phyloP scores from a whole-genome alignment of 2,113 vertebrate genomes.

The Spea bombifrons region DNA sequence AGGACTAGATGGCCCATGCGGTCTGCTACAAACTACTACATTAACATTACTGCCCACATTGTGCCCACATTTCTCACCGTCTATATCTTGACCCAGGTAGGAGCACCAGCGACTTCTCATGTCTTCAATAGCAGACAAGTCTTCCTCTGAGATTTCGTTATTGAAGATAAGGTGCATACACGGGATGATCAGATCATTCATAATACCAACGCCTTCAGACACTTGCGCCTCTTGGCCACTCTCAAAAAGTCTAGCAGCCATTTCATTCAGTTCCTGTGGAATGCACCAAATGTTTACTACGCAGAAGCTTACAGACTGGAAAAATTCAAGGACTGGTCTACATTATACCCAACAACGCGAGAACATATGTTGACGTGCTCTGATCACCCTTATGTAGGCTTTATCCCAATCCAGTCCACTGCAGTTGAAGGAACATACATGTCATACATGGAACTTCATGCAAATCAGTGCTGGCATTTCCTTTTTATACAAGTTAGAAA shows the following conservation, averaged over 20 bases:
- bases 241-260: constrained; percentile 77
- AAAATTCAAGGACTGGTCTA: too few relatives aligned
- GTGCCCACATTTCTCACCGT: constrained; percentile 64
- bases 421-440: too few relatives aligned
- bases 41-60: background rate
- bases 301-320: too few relatives aligned
- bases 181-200: constrained; percentile 90
- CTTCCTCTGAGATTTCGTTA: constrained; percentile 73
- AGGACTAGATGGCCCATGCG: too few relatives aligned
- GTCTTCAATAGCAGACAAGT: constrained; percentile 80
- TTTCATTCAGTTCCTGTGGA: constrained; percentile 80
- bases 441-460: too few relatives aligned
- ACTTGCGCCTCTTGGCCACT: constrained; percentile 75
- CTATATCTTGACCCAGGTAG: constrained; percentile 88
- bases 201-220: constrained; percentile 76
- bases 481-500: too few relatives aligned
- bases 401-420: too few relatives aligned
- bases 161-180: constrained; percentile 90
- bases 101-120: constrained; percentile 93
- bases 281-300: background rate
- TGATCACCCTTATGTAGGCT: too few relatives aligned
- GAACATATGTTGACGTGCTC: too few relatives aligned
- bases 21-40: too few relatives aligned
- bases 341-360: too few relatives aligned
- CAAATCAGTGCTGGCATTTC: too few relatives aligned